Conservation (phyloP, 1,140 invertebrate species). For the Helicoverpa armigera region DNA sequence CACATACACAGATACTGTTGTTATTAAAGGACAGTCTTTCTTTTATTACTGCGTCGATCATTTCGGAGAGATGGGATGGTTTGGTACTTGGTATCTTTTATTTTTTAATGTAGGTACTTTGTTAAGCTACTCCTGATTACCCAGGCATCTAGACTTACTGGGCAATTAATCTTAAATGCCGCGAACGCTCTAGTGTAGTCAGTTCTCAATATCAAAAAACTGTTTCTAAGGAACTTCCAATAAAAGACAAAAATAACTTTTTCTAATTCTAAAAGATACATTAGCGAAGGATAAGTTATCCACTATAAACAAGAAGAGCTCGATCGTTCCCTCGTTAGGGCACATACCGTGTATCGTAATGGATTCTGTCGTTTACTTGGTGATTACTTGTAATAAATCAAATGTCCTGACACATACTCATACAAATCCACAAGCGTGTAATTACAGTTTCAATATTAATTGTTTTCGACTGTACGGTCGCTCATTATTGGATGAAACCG, state of each 20-base stretch:
- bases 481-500: not conserved
- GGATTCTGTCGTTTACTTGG: conserved; percentile 3
- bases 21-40: conserved; percentile 7
- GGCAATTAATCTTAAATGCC: too few species aligned
- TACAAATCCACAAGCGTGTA: not conserved
- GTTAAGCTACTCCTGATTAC: too few species aligned
- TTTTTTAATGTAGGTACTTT: too few species aligned
- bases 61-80: not conserved
- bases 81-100: not conserved
- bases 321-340: not conserved
- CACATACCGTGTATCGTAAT: not conserved
- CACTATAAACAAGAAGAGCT: not conserved
- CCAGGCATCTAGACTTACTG: too few species aligned
- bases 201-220: too few species aligned
- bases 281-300: not conserved
- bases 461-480: not conserved
- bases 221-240: too few species aligned
- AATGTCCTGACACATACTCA: not conserved
- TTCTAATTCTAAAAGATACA: not conserved
- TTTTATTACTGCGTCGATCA: conserved; percentile 8
- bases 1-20: not conserved
- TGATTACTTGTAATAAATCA: conserved; percentile 15
- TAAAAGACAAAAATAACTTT: too few species aligned
- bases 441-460: not conserved
- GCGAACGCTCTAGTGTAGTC: too few species aligned